Percentiles rank a stretch among this genome's conserved stretches.
Evolutionary conservation across 2,888 invertebrate species (phyloP).

Genomic region (Tetragnatha montana): DNA sequence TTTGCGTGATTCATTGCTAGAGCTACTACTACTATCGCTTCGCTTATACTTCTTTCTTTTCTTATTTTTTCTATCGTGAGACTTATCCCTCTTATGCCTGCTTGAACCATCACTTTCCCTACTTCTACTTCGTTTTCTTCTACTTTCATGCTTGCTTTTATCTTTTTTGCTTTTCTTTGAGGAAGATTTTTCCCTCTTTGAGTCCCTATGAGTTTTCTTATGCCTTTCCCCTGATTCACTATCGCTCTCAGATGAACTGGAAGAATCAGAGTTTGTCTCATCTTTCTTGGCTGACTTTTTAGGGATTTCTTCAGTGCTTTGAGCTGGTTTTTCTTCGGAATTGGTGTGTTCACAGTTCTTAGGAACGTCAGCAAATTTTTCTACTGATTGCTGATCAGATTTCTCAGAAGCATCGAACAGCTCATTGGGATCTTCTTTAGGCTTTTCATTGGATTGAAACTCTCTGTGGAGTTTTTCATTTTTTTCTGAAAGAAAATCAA

Average conservation of each 20-base stretch:
- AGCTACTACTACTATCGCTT: constrained; percentile 56
- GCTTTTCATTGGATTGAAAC: background rate
- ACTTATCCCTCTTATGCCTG: constrained; percentile 36
- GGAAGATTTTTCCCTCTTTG: constrained; percentile 42
- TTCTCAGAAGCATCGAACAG: background rate
- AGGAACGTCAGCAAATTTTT: background rate
- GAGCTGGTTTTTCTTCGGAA: background rate
- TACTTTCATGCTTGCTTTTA: background rate
- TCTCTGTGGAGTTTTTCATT: constrained; percentile 25
- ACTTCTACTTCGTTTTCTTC: constrained; percentile 20
- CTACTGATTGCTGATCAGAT: background rate
- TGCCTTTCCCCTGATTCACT: constrained; percentile 42
- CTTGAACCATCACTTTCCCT: constrained; percentile 60
- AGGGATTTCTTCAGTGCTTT: background rate
- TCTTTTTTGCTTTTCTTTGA: background rate
- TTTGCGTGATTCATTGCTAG: constrained; percentile 31
- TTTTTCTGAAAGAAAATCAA: constrained; percentile 23
- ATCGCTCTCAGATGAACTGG: constrained; percentile 51
- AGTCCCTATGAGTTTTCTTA: constrained; percentile 26
- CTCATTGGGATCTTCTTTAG: background rate
- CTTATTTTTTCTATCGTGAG: constrained; percentile 42
- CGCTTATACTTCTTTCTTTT: constrained; percentile 61
- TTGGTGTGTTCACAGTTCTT: background rate
- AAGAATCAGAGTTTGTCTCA: constrained; percentile 46
- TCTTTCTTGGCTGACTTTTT: constrained; percentile 4